A percentile compares a stretch with the other conserved stretches of the same genome.
These are phyloP conservation scores for Pampusana beccarii DNA, from an alignment of 2,113 vertebrate genomes.

Conservation along the genomic window DNA sequence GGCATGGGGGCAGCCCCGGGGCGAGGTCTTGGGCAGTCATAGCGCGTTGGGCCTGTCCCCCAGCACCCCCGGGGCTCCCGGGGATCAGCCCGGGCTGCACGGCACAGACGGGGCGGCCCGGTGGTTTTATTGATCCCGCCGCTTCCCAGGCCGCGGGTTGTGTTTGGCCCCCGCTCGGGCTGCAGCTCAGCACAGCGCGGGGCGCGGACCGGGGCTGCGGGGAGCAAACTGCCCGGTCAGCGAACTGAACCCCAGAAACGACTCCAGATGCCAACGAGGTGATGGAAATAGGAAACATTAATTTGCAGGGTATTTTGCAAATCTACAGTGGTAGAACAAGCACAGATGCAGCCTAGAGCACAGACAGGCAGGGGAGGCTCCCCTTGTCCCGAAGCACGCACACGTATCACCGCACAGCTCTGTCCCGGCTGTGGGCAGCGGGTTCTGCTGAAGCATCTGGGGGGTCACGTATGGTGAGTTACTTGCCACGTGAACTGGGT, in stretches of 20 bases:
- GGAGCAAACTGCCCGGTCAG: accelerated
- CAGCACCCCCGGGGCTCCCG: too few relatives aligned
- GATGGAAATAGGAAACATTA: not conserved
- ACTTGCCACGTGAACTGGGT: accelerated
- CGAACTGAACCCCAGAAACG: not conserved
- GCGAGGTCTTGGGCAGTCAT: too few relatives aligned
- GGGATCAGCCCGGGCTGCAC: too few relatives aligned
- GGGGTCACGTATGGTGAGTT: not conserved
- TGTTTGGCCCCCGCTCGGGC: too few relatives aligned
- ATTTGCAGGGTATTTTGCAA: not conserved
- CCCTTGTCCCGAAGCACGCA: not conserved
- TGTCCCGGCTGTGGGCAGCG: not conserved
- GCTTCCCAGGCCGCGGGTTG: too few relatives aligned
- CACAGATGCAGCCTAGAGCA: not conserved
- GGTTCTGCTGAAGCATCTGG: not conserved
- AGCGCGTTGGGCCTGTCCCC: too few relatives aligned
- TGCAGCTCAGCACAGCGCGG: too few relatives aligned
- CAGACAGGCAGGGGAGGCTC: not conserved
- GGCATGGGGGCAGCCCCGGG: too few relatives aligned
- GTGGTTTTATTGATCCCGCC: too few relatives aligned
- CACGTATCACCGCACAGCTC: not conserved
- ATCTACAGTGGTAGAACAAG: not conserved
- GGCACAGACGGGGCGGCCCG: too few relatives aligned
- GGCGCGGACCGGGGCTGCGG: not conserved
- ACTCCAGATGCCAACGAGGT: not conserved